A percentile compares a stretch with the other conserved stretches of the same genome.
Conservation (phyloP, 2,888 invertebrate genomes). For the Brachyopa scutellaris region DNA sequence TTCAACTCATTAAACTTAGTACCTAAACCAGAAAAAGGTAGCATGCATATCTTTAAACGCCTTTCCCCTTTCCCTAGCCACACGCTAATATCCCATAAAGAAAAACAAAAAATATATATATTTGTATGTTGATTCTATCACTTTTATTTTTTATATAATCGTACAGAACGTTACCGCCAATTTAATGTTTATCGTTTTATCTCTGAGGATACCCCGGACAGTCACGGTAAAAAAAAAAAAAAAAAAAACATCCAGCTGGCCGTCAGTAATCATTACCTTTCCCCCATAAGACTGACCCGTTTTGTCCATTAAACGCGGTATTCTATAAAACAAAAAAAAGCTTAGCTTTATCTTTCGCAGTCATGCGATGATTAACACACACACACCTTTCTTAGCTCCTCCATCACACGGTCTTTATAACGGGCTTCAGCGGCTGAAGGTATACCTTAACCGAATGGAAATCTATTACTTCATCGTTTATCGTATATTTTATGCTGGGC, state of each 20-base stretch:
- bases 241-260: too few relatives aligned
- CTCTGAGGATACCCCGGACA: background rate
- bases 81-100: too few relatives aligned
- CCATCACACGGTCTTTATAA: background rate
- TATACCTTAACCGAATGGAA: slow-evolving; percentile 20
- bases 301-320: background rate
- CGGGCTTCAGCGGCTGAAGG: background rate
- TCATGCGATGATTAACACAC: slow-evolving; percentile 6
- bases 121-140: background rate
- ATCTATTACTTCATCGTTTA: background rate
- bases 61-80: too few relatives aligned
- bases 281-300: too few relatives aligned
- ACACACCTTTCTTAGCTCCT: background rate
- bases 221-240: too few relatives aligned
- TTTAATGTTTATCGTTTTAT: background rate
- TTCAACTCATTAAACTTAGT: too few relatives aligned
- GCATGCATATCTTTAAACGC: too few relatives aligned
- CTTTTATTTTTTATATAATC: background rate
- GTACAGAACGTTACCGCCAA: background rate
- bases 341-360: background rate
- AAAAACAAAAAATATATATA: too few relatives aligned
- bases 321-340: too few relatives aligned
- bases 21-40: too few relatives aligned
- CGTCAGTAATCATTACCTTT: too few relatives aligned
- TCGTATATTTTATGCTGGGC: background rate